Percentiles rank a stretch among this genome's conserved stretches.
phyloP scores from a whole-genome alignment of 2,888 invertebrate species.

The Dichetophora obliterata region DNA sequence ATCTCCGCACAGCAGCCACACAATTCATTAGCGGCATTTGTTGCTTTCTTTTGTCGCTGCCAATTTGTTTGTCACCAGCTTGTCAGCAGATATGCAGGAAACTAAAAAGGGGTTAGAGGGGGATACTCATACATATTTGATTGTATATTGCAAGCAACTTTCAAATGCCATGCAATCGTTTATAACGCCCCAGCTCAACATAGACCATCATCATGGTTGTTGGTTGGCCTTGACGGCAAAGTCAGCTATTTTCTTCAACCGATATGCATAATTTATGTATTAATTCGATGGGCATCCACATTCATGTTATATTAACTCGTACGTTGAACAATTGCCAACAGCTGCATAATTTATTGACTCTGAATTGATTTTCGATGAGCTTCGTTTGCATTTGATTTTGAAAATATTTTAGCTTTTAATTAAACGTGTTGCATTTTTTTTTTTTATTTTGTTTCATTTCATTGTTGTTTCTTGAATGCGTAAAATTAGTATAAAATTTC shows the following conservation, averaged over 20 bases:
- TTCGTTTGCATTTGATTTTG: neutral
- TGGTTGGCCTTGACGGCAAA: neutral
- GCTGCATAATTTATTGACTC: neutral
- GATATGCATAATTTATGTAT: constrained; percentile 9
- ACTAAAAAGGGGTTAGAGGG: no score
- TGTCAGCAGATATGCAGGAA: neutral
- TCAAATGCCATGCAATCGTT: neutral
- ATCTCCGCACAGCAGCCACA: neutral
- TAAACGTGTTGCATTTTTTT: neutral
- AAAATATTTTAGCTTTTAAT: neutral
- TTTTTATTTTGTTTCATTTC: no score
- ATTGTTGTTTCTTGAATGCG: neutral
- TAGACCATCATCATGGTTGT: neutral
- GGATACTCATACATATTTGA: neutral
- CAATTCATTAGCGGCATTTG: constrained; percentile 3
- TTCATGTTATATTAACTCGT: neutral
- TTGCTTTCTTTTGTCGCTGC: neutral
- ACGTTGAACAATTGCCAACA: constrained; percentile 2
- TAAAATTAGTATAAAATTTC: constrained; percentile 3
- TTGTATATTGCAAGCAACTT: neutral
- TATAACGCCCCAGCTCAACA: neutral
- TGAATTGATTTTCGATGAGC: neutral
- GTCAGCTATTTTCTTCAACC: neutral
- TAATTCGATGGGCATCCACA: neutral
- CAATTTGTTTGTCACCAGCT: constrained; percentile 9